Evolutionary conservation across 2,797 vertebrate genomes (phyloP).

Genomic region (Siniperca obscura): DNA sequence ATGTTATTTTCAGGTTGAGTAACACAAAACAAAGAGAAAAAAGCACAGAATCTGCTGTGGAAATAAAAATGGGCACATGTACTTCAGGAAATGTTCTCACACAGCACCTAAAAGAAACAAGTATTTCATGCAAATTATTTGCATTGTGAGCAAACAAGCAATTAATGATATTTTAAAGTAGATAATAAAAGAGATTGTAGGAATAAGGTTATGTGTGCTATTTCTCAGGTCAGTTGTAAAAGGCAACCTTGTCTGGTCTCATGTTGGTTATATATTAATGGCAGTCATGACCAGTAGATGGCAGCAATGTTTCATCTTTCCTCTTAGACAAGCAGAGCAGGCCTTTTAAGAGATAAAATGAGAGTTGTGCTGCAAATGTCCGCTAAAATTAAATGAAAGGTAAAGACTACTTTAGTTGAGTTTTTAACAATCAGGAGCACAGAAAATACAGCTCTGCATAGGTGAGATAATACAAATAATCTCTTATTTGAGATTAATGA

Average conservation of each 20-base stretch:
- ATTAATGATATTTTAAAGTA: neutral
- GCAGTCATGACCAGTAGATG: slow-evolving; percentile 15
- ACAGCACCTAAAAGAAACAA: neutral
- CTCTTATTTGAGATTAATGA: too few species aligned
- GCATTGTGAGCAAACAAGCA: neutral
- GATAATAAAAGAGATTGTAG: neutral
- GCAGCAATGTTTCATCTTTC: neutral
- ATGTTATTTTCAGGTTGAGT: neutral
- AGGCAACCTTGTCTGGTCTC: neutral
- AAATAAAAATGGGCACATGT: neutral
- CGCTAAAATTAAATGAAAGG: neutral
- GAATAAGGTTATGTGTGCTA: neutral
- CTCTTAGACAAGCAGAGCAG: neutral
- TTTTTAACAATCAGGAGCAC: neutral
- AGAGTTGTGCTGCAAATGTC: neutral
- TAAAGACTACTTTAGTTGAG: neutral
- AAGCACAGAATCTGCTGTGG: neutral
- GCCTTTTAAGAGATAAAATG: neutral
- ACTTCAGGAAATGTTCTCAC: neutral
- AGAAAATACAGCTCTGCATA: neutral
- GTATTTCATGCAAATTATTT: neutral
- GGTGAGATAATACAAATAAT: neutral
- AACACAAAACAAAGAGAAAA: neutral
- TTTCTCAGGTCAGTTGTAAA: neutral
- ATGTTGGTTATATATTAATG: neutral